These are phyloP conservation scores for Dermatemys mawii DNA, from an alignment of 2,113 vertebrate genomes.

Conservation along the genomic window DNA sequence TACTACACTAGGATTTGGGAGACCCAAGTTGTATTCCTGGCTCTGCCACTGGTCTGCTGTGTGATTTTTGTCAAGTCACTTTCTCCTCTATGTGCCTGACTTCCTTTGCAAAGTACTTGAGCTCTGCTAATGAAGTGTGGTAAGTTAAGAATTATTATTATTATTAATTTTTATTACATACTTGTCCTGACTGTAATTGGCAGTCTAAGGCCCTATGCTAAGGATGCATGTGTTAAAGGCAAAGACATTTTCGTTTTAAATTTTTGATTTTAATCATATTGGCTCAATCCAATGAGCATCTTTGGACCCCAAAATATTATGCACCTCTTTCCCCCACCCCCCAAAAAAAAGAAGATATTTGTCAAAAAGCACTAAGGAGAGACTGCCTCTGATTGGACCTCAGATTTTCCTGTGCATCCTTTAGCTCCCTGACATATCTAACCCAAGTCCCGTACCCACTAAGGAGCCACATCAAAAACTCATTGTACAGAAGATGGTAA, in stretches of 20 bases:
- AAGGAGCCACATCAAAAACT: not conserved
- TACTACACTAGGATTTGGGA: not conserved
- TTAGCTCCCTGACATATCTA: not conserved
- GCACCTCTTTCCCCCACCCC: not conserved
- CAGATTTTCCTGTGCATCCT: not conserved
- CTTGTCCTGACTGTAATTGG: not conserved
- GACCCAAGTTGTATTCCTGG: not conserved
- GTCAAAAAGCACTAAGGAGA: not conserved
- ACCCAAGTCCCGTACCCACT: not conserved
- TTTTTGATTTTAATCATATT: no score
- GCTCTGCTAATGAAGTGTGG: not conserved
- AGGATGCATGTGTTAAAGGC: not conserved
- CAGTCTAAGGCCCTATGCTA: rapidly evolving
- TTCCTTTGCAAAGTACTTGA: not conserved
- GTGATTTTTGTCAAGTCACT: not conserved
- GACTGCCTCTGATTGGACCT: not conserved
- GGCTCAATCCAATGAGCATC: not conserved
- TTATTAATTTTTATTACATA: not conserved
- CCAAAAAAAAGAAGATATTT: not conserved
- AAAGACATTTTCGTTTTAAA: not conserved
- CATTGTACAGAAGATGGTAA: not conserved
- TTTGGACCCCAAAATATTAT: not conserved
- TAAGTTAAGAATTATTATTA: not conserved
- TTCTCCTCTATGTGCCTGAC: not conserved
- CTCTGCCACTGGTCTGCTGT: not conserved